Evolutionary conservation across 1,140 invertebrate genomes (phyloP).

Genomic region (Sipha flava): DNA sequence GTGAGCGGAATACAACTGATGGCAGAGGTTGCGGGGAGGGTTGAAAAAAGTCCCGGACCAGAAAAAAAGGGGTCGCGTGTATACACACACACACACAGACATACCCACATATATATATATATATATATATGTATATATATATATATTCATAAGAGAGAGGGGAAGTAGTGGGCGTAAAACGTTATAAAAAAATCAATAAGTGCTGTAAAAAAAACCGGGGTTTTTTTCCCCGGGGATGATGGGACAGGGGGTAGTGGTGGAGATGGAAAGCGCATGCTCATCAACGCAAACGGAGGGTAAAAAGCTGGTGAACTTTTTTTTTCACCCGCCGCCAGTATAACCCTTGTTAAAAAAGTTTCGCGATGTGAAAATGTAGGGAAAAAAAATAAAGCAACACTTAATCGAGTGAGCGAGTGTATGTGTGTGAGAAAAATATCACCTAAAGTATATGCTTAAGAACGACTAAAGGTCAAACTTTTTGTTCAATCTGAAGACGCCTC

Average conservation of each 20-base stretch:
- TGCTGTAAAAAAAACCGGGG: slow-evolving; percentile 26
- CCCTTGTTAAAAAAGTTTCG: slow-evolving; percentile 30
- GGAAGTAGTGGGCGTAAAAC: slow-evolving; percentile 23
- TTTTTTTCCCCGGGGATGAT: slow-evolving; percentile 29
- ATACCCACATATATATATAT: not conserved
- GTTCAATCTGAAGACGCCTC: not conserved
- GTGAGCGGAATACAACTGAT: not conserved
- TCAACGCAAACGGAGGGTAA: slow-evolving; percentile 31
- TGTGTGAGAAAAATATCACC: slow-evolving; percentile 1
- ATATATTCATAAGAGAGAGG: not conserved
- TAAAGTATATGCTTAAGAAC: not conserved
- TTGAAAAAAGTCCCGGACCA: slow-evolving; percentile 32
- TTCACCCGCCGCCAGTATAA: not conserved
- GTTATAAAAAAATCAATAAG: slow-evolving; percentile 32
- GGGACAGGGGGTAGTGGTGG: not conserved
- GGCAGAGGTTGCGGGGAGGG: not conserved
- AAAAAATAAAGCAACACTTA: slow-evolving; percentile 15
- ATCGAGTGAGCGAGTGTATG: not conserved
- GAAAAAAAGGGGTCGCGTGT: slow-evolving; percentile 25
- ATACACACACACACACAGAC: slow-evolving; percentile 3
- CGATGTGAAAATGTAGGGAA: slow-evolving; percentile 6
- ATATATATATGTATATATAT: not conserved
- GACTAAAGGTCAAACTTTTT: slow-evolving; percentile 9
- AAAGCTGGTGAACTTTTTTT: slow-evolving; percentile 19
- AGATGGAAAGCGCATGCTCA: slow-evolving; percentile 26